phyloP scores from a whole-genome alignment of 2,113 vertebrate genomes.

The Archocentrus centrarchus region DNA sequence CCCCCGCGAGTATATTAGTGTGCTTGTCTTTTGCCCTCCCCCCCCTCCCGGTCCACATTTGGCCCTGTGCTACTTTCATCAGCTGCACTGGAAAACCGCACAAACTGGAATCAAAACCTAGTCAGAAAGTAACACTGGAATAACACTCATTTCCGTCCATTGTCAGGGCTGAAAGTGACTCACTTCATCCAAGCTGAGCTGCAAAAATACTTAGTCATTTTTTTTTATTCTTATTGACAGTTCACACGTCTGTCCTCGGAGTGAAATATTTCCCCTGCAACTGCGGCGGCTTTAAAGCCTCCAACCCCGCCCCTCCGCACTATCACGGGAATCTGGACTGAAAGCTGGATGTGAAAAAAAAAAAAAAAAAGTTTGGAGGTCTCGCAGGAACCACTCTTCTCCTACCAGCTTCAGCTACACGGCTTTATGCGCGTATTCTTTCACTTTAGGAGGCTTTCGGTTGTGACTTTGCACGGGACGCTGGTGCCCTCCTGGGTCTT shows the following conservation, averaged over 20 bases:
- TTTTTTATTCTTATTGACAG: constrained; percentile 14
- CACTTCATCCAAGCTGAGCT: neutral
- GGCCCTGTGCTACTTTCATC: neutral
- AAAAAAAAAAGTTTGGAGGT: constrained; percentile 68
- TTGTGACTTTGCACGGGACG: constrained; percentile 15
- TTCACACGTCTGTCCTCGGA: constrained; percentile 15
- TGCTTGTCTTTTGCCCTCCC: neutral
- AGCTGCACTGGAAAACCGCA: neutral
- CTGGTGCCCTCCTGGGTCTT: neutral
- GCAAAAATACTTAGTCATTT: neutral
- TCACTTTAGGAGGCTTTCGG: neutral
- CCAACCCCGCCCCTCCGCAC: constrained; percentile 76
- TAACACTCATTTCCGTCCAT: neutral
- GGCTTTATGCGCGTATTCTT: neutral
- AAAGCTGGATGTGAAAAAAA: constrained; percentile 63
- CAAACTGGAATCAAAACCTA: neutral
- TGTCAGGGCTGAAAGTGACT: neutral
- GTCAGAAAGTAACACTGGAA: neutral
- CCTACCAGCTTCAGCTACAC: neutral
- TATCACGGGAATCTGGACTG: constrained; percentile 78
- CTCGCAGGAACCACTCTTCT: constrained; percentile 48
- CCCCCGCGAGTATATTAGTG: neutral
- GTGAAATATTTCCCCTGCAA: constrained; percentile 54
- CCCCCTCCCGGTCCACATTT: neutral
- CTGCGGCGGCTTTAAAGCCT: constrained; percentile 79